phyloP scores from a whole-genome alignment of 2,888 invertebrate genomes.

The Mythimna impura region DNA sequence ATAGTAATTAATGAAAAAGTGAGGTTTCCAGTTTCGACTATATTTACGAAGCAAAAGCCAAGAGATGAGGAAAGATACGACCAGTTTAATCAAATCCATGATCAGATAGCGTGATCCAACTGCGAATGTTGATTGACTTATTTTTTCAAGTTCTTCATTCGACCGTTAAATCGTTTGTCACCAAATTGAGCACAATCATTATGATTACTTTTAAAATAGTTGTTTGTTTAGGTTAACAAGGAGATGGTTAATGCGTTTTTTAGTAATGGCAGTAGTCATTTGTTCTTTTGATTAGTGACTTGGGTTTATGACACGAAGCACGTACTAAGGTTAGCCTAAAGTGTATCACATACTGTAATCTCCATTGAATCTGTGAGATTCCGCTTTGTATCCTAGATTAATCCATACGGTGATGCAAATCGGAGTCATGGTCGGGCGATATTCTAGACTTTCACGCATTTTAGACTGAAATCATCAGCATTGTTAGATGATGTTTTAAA shows the following conservation, averaged over 20 bases:
- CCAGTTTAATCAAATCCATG: constrained; percentile 33
- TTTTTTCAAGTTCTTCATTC: constrained; percentile 39
- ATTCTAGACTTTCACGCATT: constrained; percentile 36
- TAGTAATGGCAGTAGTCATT: constrained; percentile 55
- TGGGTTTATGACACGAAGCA: constrained; percentile 28
- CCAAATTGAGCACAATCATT: constrained; percentile 49
- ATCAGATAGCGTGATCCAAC: constrained; percentile 46
- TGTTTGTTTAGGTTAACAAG: constrained; percentile 57
- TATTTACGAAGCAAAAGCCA: not conserved
- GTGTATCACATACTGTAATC: constrained; percentile 13
- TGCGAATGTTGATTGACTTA: constrained; percentile 36
- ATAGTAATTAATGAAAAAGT: not conserved
- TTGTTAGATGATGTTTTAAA: constrained; percentile 26
- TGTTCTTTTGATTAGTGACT: constrained; percentile 36
- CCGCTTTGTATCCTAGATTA: constrained; percentile 21
- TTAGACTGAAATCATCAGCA: constrained; percentile 10
- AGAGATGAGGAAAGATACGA: constrained; percentile 34
- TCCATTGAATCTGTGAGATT: constrained; percentile 18
- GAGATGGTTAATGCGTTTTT: constrained; percentile 52
- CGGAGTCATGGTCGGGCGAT: constrained; percentile 14
- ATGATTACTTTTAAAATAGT: constrained; percentile 46
- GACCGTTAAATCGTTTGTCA: constrained; percentile 48
- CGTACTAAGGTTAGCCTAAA: constrained; percentile 7
- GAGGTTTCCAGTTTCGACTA: not conserved
- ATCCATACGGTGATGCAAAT: constrained; percentile 40